Evolutionary conservation across 2,113 vertebrate genomes (phyloP), one percentile per base, ranked within the genome.

Genomic region (Leucoraja erinaceus): DNA sequence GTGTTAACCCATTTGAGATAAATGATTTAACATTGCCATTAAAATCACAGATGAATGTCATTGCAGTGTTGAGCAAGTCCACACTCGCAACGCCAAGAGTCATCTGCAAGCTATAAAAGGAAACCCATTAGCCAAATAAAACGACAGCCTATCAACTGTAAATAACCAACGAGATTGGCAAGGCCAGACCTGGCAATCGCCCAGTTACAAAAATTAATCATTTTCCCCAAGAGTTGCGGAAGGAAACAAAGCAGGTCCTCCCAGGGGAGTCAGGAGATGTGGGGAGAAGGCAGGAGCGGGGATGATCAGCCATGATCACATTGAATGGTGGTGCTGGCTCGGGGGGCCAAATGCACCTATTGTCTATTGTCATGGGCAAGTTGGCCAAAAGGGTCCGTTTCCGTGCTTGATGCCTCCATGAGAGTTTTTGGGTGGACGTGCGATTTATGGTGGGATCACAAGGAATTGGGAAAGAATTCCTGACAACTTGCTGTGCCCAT

Each of bases 91-190:
- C 63, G 83, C 83, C 59, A 88, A 88, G 28, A 66, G 83, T 88
- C 31, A 88, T 88, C 63, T 88, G 83, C n/a, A 33, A 63, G 56
- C 83, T 88, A 88, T 88, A 88, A 88, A 88, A 88, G 63, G 83
- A 88, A 88, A 88, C 83, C 83, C 83, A 88, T 88, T 88, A 88
- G 56, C 83, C 83, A 88, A 88, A 88, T 66, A 88, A 88, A 88
- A 88, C n/a, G 83, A 63, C 83, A 66, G 56, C 83, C 63, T 59
- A 66, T 88, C 83, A 88, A 88, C 83, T 31, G 83, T 88, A 88
- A 88, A 88, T 88, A 88, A 88, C 83, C 83, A 88, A 88, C 63
- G 59, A 88, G 59, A 31, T 63, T 88, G n/a, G 63, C 59, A 88
- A 66, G n/a, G 31, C 59, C 12, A 63, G 63, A 66, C 59, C 31